Evolutionary conservation across 2,888 invertebrate genomes (phyloP).

Genomic region (Drosophila nigricruria): DNA sequence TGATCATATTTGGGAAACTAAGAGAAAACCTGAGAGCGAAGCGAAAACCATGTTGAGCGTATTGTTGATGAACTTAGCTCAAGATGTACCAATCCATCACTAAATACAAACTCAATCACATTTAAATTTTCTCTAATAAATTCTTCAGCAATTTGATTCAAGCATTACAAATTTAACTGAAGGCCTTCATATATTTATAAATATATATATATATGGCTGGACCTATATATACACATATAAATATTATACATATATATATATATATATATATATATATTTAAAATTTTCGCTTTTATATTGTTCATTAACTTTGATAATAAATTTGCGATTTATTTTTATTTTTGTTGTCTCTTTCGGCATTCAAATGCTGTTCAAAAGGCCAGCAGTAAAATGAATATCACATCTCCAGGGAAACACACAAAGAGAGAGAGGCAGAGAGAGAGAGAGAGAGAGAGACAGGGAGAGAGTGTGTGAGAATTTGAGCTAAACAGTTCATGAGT

Average conservation of each 20-base stretch:
- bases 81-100: no score
- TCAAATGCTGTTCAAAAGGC: conserved; percentile 26
- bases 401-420: conserved; percentile 1
- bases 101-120: no score
- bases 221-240: neutral
- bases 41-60: no score
- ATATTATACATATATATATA: neutral
- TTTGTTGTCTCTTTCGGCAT: conserved; percentile 18
- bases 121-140: neutral
- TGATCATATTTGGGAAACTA: no score
- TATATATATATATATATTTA: neutral
- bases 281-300: conserved; percentile 9
- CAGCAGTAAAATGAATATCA: conserved; percentile 15
- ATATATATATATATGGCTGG: neutral
- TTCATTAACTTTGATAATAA: conserved; percentile 35
- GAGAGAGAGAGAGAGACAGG: neutral
- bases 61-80: no score
- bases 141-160: neutral
- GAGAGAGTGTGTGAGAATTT: neutral
- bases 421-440: neutral
- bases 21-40: no score
- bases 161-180: neutral
- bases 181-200: neutral
- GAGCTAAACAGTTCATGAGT: conserved; percentile 5
- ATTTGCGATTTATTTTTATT: conserved; percentile 14